Evolutionary conservation across 1,140 invertebrate species (phyloP).

Genomic region (Drosophila eugracilis): DNA sequence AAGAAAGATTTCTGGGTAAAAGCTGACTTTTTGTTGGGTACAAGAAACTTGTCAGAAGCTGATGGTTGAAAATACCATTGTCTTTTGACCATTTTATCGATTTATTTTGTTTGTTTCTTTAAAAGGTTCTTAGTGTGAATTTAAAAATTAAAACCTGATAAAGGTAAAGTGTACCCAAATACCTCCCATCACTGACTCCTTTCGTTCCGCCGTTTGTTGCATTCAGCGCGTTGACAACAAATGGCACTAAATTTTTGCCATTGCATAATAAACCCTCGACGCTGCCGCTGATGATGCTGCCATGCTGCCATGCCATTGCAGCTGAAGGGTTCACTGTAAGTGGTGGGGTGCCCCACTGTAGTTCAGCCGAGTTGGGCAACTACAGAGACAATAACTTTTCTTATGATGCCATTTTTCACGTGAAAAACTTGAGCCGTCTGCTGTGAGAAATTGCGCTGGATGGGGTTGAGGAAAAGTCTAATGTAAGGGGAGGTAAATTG

Average conservation of each 20-base stretch:
- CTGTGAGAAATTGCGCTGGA: slow-evolving; percentile 32
- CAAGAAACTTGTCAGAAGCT: not conserved
- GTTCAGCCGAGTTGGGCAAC: slow-evolving; percentile 51
- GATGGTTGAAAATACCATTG: not conserved
- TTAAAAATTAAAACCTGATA: not conserved
- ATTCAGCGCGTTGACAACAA: slow-evolving; percentile 78
- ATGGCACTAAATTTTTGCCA: slow-evolving; percentile 77
- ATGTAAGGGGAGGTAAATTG: slow-evolving; percentile 13
- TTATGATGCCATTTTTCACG: slow-evolving; percentile 77
- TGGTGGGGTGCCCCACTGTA: slow-evolving; percentile 13
- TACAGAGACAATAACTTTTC: slow-evolving; percentile 74
- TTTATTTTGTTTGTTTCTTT: not conserved
- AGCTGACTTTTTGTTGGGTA: not conserved
- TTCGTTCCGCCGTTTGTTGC: slow-evolving; percentile 46
- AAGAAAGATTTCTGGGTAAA: not conserved
- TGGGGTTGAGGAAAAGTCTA: not conserved
- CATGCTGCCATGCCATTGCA: slow-evolving; percentile 20
- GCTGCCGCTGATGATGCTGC: slow-evolving; percentile 54
- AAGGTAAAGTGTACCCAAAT: not conserved
- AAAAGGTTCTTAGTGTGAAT: no score
- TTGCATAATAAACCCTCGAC: slow-evolving; percentile 77
- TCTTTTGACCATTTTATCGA: not conserved
- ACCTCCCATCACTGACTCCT: slow-evolving; percentile 8
- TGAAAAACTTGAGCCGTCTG: slow-evolving; percentile 68
- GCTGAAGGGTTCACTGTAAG: slow-evolving; percentile 24